Conservation (phyloP, 2,888 invertebrate species). For the Mythimna impura region DNA sequence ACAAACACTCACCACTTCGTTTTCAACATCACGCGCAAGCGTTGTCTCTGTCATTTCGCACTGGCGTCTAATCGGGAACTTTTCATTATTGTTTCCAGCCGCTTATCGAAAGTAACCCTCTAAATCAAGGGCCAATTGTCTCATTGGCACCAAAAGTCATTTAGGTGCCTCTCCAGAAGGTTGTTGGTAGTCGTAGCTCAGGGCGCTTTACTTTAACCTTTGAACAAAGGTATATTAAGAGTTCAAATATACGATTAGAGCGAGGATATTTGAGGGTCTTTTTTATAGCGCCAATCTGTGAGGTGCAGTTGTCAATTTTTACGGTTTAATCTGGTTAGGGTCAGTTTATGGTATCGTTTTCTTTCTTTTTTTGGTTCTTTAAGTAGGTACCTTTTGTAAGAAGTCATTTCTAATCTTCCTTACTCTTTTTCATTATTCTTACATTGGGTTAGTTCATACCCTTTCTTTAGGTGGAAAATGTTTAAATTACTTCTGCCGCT, state of each 20-base stretch:
- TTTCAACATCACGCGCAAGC: background rate
- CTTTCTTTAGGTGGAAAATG: too few relatives aligned
- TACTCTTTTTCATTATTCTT: background rate
- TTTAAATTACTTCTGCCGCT: too few relatives aligned
- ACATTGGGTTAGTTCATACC: background rate
- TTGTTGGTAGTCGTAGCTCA: conserved; percentile 52
- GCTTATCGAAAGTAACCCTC: conserved; percentile 70
- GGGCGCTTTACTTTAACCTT: conserved; percentile 64
- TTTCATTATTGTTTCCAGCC: conserved; percentile 67
- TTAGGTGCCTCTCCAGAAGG: conserved; percentile 64
- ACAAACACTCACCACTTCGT: background rate
- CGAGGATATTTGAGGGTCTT: conserved; percentile 39
- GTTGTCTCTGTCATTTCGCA: conserved; percentile 34
- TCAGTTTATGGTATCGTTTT: conserved; percentile 34
- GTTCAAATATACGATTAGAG: conserved; percentile 57
- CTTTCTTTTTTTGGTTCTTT: background rate
- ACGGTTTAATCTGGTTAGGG: conserved; percentile 40
- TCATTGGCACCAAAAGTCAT: conserved; percentile 74
- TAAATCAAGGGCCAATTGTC: conserved; percentile 80
- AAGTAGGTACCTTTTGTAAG: background rate
- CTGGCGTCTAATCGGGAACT: conserved; percentile 51
- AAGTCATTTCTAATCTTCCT: background rate
- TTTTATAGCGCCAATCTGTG: conserved; percentile 41
- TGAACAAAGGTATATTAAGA: conserved; percentile 65
- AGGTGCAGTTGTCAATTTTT: conserved; percentile 53